phyloP scores from a whole-genome alignment of 2,888 invertebrate genomes.

The Synanthedon formicaeformis region DNA sequence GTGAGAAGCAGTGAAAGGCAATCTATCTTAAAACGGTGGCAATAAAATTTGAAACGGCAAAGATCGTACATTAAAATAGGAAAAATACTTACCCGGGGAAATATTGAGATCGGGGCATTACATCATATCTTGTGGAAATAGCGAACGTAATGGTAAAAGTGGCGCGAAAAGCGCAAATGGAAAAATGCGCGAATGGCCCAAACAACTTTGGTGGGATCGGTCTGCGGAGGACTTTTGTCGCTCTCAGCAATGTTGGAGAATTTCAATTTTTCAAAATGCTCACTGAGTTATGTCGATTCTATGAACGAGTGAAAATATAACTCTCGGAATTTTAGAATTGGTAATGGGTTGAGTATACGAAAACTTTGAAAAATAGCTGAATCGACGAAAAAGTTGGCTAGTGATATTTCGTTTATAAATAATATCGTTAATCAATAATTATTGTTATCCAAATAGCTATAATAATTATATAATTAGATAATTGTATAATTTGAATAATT shows the following conservation, averaged over 20 bases:
- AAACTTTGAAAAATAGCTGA: too few relatives aligned
- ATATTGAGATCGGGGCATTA: background rate
- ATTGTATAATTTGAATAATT: too few relatives aligned
- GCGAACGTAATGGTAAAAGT: constrained; percentile 4
- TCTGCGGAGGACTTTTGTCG: constrained; percentile 2
- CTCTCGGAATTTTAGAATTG: too few relatives aligned
- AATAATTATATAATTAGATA: too few relatives aligned
- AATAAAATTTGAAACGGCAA: background rate
- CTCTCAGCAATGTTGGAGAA: constrained; percentile 22
- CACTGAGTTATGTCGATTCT: constrained; percentile 15
- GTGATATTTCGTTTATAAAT: too few relatives aligned
- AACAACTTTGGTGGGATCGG: constrained; percentile 4
- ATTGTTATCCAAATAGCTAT: too few relatives aligned
- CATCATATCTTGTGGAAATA: background rate
- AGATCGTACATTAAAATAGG: background rate
- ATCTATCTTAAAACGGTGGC: background rate
- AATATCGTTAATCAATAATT: too few relatives aligned
- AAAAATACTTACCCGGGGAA: background rate
- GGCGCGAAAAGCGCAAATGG: constrained; percentile 6
- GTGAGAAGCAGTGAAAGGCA: too few relatives aligned
- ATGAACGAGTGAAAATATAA: too few relatives aligned
- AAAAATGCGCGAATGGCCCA: constrained; percentile 5
- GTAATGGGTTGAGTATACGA: too few relatives aligned
- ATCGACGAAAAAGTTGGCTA: too few relatives aligned
- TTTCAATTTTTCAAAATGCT: constrained; percentile 19